Conservation (phyloP, 1,140 invertebrate genomes). For the Theocolax elegans region DNA sequence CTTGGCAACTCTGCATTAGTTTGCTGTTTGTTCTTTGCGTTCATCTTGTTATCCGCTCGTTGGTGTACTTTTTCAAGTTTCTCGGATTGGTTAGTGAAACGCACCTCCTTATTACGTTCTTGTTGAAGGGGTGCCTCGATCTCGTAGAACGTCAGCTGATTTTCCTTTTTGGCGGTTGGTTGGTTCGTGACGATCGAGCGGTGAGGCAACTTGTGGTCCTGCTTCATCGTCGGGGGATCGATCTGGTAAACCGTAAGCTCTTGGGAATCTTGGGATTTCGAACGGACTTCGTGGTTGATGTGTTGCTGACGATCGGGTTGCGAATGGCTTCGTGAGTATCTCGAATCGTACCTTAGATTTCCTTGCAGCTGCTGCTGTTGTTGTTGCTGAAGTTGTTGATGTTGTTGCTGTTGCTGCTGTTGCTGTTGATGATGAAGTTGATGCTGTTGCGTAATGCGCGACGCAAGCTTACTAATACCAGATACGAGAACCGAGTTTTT, state of each 20-base stretch:
- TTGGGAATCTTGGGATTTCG: constrained; percentile 60
- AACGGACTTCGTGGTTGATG: constrained; percentile 53
- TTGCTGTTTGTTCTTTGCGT: constrained; percentile 46
- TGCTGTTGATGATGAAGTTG: neutral
- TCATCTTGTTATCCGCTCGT: constrained; percentile 30
- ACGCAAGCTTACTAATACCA: constrained; percentile 40
- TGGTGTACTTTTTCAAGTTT: constrained; percentile 20
- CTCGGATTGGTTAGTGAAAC: constrained; percentile 33
- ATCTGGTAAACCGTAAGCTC: constrained; percentile 58
- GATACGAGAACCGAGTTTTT: constrained; percentile 47
- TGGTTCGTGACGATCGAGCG: constrained; percentile 42
- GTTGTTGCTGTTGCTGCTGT: neutral
- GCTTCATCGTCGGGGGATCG: constrained; percentile 47
- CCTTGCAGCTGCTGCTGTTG: constrained; percentile 38
- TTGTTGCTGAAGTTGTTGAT: neutral
- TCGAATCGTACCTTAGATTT: constrained; percentile 45
- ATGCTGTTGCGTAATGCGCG: constrained; percentile 7
- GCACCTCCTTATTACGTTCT: constrained; percentile 53
- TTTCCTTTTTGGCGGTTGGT: constrained; percentile 52
- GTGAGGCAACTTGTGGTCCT: constrained; percentile 33
- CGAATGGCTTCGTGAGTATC: constrained; percentile 57
- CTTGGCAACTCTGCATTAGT: constrained; percentile 40
- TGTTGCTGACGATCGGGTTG: constrained; percentile 61
- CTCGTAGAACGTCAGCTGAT: constrained; percentile 57
- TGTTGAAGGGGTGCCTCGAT: constrained; percentile 53